Conservation (phyloP, 2,113 vertebrate species). For the Herpetotheres cachinnans region DNA sequence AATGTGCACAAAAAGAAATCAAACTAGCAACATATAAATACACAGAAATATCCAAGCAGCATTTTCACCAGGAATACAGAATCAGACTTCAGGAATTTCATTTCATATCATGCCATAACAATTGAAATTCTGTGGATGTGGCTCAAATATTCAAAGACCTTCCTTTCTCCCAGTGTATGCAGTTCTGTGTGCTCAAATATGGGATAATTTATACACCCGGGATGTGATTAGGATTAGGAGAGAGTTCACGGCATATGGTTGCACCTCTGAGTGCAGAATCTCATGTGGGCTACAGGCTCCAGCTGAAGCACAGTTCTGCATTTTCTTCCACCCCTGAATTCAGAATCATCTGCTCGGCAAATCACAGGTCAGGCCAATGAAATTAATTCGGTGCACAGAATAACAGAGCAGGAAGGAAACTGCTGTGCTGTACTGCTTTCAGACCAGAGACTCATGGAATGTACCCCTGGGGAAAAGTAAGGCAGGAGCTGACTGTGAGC, state of each 20-base stretch:
- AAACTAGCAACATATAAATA: not conserved
- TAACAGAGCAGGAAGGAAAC: not conserved
- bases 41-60: not conserved
- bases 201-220: not conserved
- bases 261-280: not conserved
- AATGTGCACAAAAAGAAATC: not conserved
- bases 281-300: rapidly evolving
- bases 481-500: not conserved
- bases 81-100: not conserved
- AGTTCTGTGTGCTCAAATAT: not conserved
- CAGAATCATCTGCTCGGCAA: not conserved
- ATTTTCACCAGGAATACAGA: not conserved
- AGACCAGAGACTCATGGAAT: not conserved
- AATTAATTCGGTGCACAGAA: not conserved
- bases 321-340: not conserved
- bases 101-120: not conserved
- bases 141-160: not conserved
- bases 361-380: not conserved
- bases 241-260: not conserved
- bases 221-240: not conserved
- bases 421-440: not conserved
- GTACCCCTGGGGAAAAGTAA: not conserved
- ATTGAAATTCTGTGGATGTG: not conserved
- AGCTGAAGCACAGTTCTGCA: not conserved
- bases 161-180: rapidly evolving